A percentile compares a stretch with the other conserved stretches of the same genome.
Evolutionary conservation across 1,140 invertebrate genomes (phyloP).

Genomic region (Andrena cerasifolii): DNA sequence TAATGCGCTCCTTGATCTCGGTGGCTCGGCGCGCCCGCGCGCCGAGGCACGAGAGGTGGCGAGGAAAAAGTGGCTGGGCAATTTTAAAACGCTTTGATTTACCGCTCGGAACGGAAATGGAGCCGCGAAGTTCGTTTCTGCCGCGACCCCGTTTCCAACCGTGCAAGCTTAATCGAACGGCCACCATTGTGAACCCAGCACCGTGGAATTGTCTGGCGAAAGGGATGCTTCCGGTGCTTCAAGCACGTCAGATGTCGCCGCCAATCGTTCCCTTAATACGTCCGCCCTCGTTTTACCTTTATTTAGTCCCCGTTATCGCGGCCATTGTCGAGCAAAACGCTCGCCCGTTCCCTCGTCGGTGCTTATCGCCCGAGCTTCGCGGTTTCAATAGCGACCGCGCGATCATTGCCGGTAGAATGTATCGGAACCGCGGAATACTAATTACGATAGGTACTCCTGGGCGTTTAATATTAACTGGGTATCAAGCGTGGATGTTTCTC

Average conservation of each 20-base stretch:
- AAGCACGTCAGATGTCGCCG: slow-evolving; percentile 53
- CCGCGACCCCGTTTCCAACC: slow-evolving; percentile 49
- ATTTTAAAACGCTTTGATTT: slow-evolving; percentile 68
- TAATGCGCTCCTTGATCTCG: slow-evolving; percentile 78
- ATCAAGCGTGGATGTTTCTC: background rate
- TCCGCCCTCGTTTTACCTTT: slow-evolving; percentile 37
- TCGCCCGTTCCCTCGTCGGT: no score
- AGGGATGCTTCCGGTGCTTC: slow-evolving; percentile 45
- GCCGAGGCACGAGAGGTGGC: background rate
- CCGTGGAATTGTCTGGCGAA: slow-evolving; percentile 43
- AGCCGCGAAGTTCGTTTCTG: slow-evolving; percentile 26
- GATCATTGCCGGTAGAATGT: no score
- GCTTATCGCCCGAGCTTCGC: background rate
- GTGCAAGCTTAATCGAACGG: slow-evolving; percentile 27
- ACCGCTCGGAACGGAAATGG: slow-evolving; percentile 63
- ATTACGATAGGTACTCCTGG: no score
- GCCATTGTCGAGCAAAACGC: slow-evolving; percentile 2
- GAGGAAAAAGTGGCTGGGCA: background rate
- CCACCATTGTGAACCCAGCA: slow-evolving; percentile 42
- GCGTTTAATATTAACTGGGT: background rate
- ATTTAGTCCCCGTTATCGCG: slow-evolving; percentile 19
- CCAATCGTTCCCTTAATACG: slow-evolving; percentile 46
- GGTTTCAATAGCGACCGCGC: no score
- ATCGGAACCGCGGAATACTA: no score
- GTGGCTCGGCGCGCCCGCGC: slow-evolving; percentile 16